Evolutionary conservation across 2,888 invertebrate species (phyloP), one percentile per base, ranked within the genome.

Genomic region (Esperia sulphurella): DNA sequence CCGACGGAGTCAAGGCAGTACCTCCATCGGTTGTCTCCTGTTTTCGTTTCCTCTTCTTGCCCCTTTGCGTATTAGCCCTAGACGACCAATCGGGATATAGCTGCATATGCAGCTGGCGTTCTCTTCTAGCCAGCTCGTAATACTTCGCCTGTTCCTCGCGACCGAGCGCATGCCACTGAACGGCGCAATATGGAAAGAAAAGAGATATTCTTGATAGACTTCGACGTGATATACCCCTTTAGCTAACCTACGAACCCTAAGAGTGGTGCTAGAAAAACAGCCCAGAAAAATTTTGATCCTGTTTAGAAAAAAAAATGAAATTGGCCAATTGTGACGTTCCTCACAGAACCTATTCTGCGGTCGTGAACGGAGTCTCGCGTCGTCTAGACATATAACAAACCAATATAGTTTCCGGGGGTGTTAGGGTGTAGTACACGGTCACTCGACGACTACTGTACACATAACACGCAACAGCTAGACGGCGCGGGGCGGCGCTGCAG

Each of bases 11-110:
- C 57, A 85, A 90, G 91, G 91, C 92, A 92, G 93, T 95, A 96
- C 96, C 96, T 96, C 95, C 96, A 93, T 96, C 96, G 94, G 94
- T 95, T 93, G 96, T 95, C 93, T 97, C 97, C 95, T 96, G 96
- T 94, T 97, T 96, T 94, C 96, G 95, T 94, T 99, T 99, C 96
- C 98, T 97, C 95, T 98, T 98, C 94, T 97, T 97, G 93, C 98
- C 98, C 92, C 97, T 96, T 91, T 98, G 98, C 93, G 99, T 98
- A 94, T 99, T 99, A 91, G 98, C 95, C 91, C 99, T 98, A 92
- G 96, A 96, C 92, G 96, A 96, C 98, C 98, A 99, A 92, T 98
- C 97, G 85, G 98, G 98, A 93, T 99, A 98, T 92, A 97, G 95
- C 94, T 98, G 97, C 95, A 97, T 96, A 93, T 99, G 99, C 89